Percentiles rank a stretch among this genome's conserved stretches.
Conservation (phyloP, 2,888 invertebrate species). For the Timema cristinae region DNA sequence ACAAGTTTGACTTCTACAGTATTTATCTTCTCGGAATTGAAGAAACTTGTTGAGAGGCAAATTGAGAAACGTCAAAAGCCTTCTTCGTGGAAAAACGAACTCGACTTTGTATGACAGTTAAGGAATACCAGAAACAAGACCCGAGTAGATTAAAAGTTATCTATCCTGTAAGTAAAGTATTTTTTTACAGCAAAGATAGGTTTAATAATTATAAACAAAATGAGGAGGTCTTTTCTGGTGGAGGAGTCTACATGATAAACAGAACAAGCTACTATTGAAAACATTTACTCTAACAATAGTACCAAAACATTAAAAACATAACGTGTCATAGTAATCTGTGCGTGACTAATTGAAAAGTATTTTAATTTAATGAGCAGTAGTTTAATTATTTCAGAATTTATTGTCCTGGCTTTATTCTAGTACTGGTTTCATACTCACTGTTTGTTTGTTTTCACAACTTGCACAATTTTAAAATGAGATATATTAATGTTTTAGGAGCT, state of each 20-base stretch:
- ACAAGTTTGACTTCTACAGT: conserved; percentile 93
- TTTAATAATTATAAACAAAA: conserved; percentile 18
- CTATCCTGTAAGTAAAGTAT: conserved; percentile 10
- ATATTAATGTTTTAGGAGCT: too few species aligned
- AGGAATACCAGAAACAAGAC: conserved; percentile 33
- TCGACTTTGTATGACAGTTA: conserved; percentile 73
- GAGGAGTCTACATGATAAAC: neutral
- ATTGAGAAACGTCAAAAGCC: conserved; percentile 54
- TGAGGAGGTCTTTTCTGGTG: conserved; percentile 29
- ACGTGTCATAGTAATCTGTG: too few species aligned
- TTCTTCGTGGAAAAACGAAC: conserved; percentile 43
- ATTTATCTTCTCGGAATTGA: conserved; percentile 87
- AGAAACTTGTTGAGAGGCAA: conserved; percentile 78
- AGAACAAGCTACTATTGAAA: neutral
- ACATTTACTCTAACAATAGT: conserved; percentile 3
- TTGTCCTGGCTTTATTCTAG: too few species aligned
- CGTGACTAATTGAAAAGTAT: too few species aligned
- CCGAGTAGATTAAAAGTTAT: conserved; percentile 28
- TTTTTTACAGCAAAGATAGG: conserved; percentile 8
- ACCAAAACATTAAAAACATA: neutral
- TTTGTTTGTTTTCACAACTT: too few species aligned
- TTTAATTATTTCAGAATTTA: too few species aligned
- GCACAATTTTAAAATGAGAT: too few species aligned
- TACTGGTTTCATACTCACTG: too few species aligned
- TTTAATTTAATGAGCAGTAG: too few species aligned